Percentiles rank a stretch among this genome's conserved stretches.
Conservation (phyloP, 2,797 vertebrate genomes). For the Cephalopachus bancanus region DNA sequence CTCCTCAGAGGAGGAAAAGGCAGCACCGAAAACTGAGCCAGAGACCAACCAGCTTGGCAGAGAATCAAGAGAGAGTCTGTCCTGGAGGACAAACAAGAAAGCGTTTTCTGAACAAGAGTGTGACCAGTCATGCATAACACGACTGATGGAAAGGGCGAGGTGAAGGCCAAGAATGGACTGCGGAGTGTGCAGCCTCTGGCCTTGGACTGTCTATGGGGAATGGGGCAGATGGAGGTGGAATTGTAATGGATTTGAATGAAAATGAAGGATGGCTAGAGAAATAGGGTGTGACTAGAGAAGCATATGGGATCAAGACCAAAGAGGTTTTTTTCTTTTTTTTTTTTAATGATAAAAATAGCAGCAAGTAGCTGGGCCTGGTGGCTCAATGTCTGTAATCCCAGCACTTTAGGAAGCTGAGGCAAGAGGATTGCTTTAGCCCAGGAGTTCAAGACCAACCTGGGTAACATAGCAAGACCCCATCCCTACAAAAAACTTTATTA, state of each 20-base stretch:
- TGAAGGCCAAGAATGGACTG: accelerated
- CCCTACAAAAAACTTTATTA: no score
- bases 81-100: neutral
- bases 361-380: no score
- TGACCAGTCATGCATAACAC: accelerated
- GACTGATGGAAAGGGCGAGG: no score
- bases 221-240: neutral
- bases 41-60: accelerated
- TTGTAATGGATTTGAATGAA: no score
- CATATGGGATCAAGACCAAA: accelerated
- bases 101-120: neutral
- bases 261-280: accelerated
- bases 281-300: neutral
- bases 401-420: no score
- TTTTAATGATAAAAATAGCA: no score
- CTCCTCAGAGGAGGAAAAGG: neutral
- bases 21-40: neutral
- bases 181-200: accelerated
- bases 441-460: no score
- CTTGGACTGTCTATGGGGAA: accelerated
- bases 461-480: no score
- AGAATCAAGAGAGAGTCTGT: neutral
- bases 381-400: no score
- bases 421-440: no score
- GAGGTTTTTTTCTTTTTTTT: no score